Evolutionary conservation across 37 sponge, comb jelly and placozoan genomes (phyloP), one percentile per base, ranked within the genome.

Genomic region (Eunapius fragilis): DNA sequence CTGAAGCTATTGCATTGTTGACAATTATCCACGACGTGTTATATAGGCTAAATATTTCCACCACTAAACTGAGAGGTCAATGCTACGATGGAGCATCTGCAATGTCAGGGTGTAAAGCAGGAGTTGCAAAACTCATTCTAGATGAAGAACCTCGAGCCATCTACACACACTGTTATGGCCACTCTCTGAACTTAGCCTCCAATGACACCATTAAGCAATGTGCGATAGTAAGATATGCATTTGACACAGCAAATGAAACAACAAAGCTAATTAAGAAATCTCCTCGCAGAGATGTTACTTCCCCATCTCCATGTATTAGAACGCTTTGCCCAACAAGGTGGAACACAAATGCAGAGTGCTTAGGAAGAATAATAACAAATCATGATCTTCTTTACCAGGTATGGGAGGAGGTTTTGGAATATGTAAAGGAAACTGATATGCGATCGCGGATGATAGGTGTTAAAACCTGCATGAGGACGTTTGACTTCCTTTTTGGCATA

Each of bases 151-250:
- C 89, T 25, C 50, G 84, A 69, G 89, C 89, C 32, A 33, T 83
- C 24, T 89, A 78, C 67, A 89, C 89, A 30, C 89, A 89, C 67
- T 89, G 89, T 58, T 89, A 89, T 84, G 58, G 58, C 33, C 86
- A 90, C 76, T 70, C 91, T 2, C 58, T 86, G 69, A 91, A 91
- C 71, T 41, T 91, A 7, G 85, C 79, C 71, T 75, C n/a, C 34
- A 69, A 69, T n/a, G 88, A 91, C 70, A 72, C 85, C 25, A 69
- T 71, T 27, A 80, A 80, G 80, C 80, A 80, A 33, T 80, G 32
- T 50, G 10, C 26, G 28, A 47, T 80, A 5, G 38, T 75, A 68
- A 75, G 48, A 32, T 5, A 71, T 76, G 50, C 77, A 14, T 76
- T 84, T 22, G 85, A 84, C 31, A 37, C 37, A 24, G 76, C 31